These are phyloP conservation scores for Scaptomyza pallida DNA, from an alignment of 1,140 invertebrate species.

Conservation along the genomic window DNA sequence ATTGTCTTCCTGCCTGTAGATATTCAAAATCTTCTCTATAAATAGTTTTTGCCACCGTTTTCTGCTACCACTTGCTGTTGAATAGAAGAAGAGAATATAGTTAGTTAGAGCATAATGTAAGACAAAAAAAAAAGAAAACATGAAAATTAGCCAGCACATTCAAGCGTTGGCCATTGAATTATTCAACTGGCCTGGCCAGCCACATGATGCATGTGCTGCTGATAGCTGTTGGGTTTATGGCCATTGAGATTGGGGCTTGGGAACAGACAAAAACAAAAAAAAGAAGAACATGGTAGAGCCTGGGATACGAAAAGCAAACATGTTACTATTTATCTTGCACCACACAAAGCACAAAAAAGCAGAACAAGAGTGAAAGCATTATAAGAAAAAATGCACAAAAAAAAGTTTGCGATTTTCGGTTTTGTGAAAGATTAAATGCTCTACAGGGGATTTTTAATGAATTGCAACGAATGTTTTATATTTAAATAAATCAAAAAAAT, in stretches of 20 bases:
- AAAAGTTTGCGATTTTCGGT: neutral
- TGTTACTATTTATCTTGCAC: constrained; percentile 75
- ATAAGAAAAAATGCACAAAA: neutral
- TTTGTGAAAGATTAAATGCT: neutral
- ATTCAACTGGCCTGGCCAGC: constrained; percentile 42
- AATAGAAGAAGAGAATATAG: neutral
- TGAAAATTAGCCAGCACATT: constrained; percentile 48
- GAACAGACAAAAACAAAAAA: constrained; percentile 5
- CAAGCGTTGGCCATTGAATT: constrained; percentile 49
- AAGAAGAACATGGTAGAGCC: constrained; percentile 5
- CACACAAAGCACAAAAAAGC: constrained; percentile 47
- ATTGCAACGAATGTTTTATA: too few relatives aligned
- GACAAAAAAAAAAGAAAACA: constrained; percentile 5
- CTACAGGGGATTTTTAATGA: neutral
- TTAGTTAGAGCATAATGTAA: neutral
- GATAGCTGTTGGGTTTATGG: constrained; percentile 37
- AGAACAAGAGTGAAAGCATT: constrained; percentile 3
- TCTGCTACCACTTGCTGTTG: neutral
- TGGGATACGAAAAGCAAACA: constrained; percentile 54
- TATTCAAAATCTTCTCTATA: constrained; percentile 2
- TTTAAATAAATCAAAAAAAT: too few relatives aligned
- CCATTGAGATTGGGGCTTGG: neutral
- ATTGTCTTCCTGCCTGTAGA: constrained; percentile 15
- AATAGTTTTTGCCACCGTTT: neutral
- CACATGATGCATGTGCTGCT: constrained; percentile 55